Evolutionary conservation across 1,140 invertebrate genomes (phyloP), one percentile per base, ranked within the genome.

Genomic region (Pseudomyrmex cubaensis): DNA sequence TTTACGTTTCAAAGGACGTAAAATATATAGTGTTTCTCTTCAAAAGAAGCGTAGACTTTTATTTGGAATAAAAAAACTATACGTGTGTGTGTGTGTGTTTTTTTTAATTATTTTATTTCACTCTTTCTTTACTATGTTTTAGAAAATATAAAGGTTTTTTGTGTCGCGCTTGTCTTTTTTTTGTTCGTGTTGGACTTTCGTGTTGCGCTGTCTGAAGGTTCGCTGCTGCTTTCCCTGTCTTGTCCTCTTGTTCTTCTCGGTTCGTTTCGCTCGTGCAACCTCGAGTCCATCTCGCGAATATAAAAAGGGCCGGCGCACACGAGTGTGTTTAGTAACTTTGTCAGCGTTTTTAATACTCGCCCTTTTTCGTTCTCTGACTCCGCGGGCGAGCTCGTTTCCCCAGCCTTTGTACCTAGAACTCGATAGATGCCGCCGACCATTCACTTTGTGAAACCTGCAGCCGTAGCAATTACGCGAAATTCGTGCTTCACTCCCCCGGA

Each of bases 301-400:
- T 87, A 89, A 90, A 90, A 90, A 90, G 86, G 82, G 86, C 87
- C 89, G 87, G 87, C 63, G 77, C 84, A 83, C 61, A 86, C 85
- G 89, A 89, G 83, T 91, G 83, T 91, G 90, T 93, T 93, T 92
- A 90, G 92, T 90, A 93, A 93, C 91, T 93, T 92, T 91, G 90
- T 93, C 92, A 93, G 92, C 92, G 85, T 93, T 93, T 92, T 93
- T 92, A 91, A 91, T 89, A 44, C 88, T 85, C 87, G 72, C 59
- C 75, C 73, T 80, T 87, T 80, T 70, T 86, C 46, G 59, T 74
- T 82, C 22, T 48, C 22, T 48, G 69, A 62, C 46, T 73, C 17
- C 57, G 46, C n/a, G 48, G 46, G 17, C 10, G 20, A 22, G 63
- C 35, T 69, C 44, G 64, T 69, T 75, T 80, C 75, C 5, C 22